Conservation (phyloP, 2,888 invertebrate species). For the Euplexia lucipara region DNA sequence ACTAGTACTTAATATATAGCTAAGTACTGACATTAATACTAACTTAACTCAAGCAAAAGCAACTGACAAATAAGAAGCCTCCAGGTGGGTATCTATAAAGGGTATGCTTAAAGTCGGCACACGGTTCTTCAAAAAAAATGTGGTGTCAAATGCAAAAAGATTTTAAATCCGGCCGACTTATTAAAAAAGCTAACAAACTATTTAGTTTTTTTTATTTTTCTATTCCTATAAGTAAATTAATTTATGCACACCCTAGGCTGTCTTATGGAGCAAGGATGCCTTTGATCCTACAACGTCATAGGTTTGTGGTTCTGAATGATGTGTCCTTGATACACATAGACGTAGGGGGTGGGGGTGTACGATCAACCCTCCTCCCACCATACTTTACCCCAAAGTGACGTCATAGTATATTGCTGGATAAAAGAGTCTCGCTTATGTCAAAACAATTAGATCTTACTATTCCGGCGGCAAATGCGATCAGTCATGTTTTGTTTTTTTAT, state of each 20-base stretch:
- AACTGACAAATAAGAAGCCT: no score
- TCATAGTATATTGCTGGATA: slow-evolving; percentile 17
- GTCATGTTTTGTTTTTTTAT: neutral
- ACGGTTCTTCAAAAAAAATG: no score
- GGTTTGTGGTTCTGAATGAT: neutral
- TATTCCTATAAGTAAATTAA: no score
- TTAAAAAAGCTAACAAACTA: no score
- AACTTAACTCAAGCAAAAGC: no score
- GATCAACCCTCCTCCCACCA: slow-evolving; percentile 16
- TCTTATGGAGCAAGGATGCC: neutral
- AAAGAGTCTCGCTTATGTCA: slow-evolving; percentile 14
- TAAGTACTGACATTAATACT: no score
- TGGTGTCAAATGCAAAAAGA: no score
- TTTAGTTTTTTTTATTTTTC: no score
- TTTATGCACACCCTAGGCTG: neutral
- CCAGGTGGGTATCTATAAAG: no score
- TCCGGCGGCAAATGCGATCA: neutral
- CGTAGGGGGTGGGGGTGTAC: neutral
- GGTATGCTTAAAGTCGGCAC: no score
- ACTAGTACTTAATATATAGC: no score
- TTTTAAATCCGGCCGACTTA: no score
- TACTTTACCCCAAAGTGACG: slow-evolving; percentile 24
- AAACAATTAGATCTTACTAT: slow-evolving; percentile 18
- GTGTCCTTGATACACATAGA: slow-evolving; percentile 13
- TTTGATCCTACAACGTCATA: neutral